These are phyloP conservation scores for Notolabrus celidotus DNA, from an alignment of 2,797 vertebrate species.

Conservation along the genomic window DNA sequence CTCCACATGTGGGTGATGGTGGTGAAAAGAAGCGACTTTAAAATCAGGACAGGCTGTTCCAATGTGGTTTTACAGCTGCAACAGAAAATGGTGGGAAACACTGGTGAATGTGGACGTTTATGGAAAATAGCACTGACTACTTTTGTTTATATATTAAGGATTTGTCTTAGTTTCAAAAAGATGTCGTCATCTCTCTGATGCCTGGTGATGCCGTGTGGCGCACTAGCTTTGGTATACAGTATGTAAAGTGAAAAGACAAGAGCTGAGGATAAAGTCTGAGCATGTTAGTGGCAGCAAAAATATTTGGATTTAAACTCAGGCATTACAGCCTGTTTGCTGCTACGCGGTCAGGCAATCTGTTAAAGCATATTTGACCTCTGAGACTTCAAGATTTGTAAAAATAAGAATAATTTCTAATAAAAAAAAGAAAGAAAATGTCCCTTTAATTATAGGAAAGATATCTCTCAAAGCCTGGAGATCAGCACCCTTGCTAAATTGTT, in stretches of 20 bases:
- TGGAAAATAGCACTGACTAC: slow-evolving; percentile 34
- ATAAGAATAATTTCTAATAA: neutral
- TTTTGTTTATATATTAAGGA: slow-evolving; percentile 3
- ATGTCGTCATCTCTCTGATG: neutral
- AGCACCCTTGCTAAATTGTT: too few species aligned
- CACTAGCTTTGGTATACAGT: neutral
- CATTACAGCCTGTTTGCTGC: too few species aligned
- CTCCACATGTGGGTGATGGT: neutral
- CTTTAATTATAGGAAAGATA: neutral
- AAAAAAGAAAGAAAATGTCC: neutral
- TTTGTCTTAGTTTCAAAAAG: neutral
- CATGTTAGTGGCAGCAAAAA: too few species aligned
- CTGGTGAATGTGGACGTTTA: slow-evolving; percentile 20
- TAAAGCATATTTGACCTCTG: too few species aligned
- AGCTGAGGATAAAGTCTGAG: too few species aligned
- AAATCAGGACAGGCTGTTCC: slow-evolving; percentile 11
- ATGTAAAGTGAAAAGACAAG: neutral
- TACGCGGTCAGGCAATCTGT: too few species aligned
- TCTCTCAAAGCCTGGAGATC: neutral
- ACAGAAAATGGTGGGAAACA: slow-evolving; percentile 24
- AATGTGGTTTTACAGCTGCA: neutral
- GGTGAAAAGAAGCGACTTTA: neutral
- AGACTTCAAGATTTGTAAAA: too few species aligned
- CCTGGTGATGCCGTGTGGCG: neutral
- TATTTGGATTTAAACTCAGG: too few species aligned